These are phyloP conservation scores for Rhegmatorhina hoffmannsi DNA, from an alignment of 2,113 vertebrate genomes.

Conservation along the genomic window DNA sequence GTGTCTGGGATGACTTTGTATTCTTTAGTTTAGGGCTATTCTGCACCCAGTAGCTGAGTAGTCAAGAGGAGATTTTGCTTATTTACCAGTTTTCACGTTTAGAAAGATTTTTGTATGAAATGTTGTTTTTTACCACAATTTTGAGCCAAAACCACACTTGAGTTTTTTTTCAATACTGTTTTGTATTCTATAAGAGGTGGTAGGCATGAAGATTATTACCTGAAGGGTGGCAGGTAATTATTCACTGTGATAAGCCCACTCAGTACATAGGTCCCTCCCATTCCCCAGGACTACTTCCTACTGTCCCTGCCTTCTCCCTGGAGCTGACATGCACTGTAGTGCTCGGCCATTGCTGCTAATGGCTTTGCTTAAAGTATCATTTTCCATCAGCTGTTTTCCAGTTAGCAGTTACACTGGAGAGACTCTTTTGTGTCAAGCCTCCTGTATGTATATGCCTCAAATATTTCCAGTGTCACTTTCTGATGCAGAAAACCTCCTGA, in stretches of 20 bases:
- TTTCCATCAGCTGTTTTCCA: not conserved
- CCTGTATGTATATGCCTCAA: not conserved
- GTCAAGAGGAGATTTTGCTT: not conserved
- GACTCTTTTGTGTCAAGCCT: not conserved
- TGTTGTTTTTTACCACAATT: not conserved
- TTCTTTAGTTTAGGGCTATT: not conserved
- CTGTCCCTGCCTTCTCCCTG: not conserved
- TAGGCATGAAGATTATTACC: not conserved
- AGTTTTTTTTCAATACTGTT: not conserved
- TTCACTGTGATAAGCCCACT: not conserved
- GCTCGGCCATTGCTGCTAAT: not conserved
- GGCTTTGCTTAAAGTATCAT: not conserved
- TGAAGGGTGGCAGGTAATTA: not conserved
- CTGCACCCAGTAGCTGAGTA: not conserved
- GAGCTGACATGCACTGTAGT: not conserved
- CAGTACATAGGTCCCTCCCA: rapidly evolving
- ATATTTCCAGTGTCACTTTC: not conserved
- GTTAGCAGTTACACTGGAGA: not conserved
- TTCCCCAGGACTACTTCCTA: not conserved
- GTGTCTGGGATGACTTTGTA: not conserved
- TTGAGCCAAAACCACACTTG: not conserved
- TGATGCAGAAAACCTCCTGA: not conserved
- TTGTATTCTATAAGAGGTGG: not conserved
- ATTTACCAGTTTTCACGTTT: not conserved
- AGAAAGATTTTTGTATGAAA: not conserved